phyloP scores from a whole-genome alignment of 2,888 invertebrate species.

The Hyppa rectilinea region DNA sequence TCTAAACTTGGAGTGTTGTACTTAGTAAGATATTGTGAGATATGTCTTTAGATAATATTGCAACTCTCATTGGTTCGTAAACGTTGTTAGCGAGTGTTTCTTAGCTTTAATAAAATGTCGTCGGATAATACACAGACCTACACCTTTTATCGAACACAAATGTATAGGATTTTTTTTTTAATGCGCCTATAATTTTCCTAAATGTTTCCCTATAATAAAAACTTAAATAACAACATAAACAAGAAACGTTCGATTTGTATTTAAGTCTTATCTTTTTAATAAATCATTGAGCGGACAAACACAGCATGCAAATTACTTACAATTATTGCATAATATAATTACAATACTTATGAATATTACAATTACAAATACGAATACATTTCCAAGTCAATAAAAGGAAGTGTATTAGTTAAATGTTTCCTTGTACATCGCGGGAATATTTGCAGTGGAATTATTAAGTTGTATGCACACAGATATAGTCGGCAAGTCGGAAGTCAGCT shows the following conservation, averaged over 20 bases:
- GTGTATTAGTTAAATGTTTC: constrained; percentile 47
- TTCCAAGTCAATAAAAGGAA: constrained; percentile 45
- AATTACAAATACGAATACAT: constrained; percentile 46
- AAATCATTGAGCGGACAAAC: constrained; percentile 26
- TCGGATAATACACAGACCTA: background rate
- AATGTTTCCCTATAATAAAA: background rate
- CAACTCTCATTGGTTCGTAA: constrained; percentile 14
- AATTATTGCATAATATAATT: constrained; percentile 43
- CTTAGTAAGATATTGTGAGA: constrained; percentile 48
- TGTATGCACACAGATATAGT: constrained; percentile 16
- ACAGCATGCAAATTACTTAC: constrained; percentile 40
- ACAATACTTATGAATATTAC: constrained; percentile 46
- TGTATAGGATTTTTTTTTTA: background rate
- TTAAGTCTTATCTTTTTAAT: constrained; percentile 30
- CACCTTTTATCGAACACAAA: background rate
- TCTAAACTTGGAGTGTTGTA: constrained; percentile 57
- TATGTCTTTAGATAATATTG: constrained; percentile 50
- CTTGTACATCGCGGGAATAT: constrained; percentile 41
- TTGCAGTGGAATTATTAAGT: constrained; percentile 29
- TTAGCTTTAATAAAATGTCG: background rate
- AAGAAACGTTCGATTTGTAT: background rate
- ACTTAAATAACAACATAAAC: background rate
- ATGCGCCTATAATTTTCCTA: background rate
- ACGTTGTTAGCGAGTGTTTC: constrained; percentile 2
- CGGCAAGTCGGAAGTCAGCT: constrained; percentile 27